Evolutionary conservation across 2,113 vertebrate species (phyloP).

Genomic region (Colossoma macropomum): DNA sequence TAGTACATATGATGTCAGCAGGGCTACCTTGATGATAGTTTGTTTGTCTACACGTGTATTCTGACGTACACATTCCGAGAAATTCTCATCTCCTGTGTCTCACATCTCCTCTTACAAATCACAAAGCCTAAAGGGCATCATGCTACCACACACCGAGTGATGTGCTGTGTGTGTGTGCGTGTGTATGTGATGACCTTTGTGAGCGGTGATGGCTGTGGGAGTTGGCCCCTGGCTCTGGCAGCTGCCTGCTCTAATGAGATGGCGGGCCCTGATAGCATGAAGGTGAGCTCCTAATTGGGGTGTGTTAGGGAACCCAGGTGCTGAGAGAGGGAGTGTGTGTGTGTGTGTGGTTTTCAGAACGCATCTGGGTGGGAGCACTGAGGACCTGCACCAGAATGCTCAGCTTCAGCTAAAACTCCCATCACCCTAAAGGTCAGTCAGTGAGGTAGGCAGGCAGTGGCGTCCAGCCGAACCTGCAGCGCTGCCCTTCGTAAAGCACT

Average conservation of each 20-base stretch:
- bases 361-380: slow-evolving; percentile 28
- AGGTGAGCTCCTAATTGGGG: slow-evolving; percentile 72
- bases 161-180: slow-evolving; percentile 25
- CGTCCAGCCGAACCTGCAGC: slow-evolving; percentile 11
- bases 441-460: background rate
- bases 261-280: slow-evolving; percentile 72
- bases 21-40: background rate
- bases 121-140: slow-evolving; percentile 22
- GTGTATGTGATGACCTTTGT: slow-evolving; percentile 72
- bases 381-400: slow-evolving; percentile 22
- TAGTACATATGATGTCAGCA: background rate
- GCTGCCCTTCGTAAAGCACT: slow-evolving; percentile 8
- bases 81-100: background rate
- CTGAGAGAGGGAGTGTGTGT: slow-evolving; percentile 56
- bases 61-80: background rate
- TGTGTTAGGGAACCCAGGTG: slow-evolving; percentile 68
- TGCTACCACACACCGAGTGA: background rate
- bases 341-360: slow-evolving; percentile 41
- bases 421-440: slow-evolving; percentile 51
- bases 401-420: slow-evolving; percentile 47
- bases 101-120: background rate
- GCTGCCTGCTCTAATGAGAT: slow-evolving; percentile 79
- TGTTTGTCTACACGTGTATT: background rate
- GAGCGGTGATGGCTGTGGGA: slow-evolving; percentile 56
- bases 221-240: slow-evolving; percentile 73